phyloP scores from a whole-genome alignment of 2,113 vertebrate genomes.

The Scolopax mira region DNA sequence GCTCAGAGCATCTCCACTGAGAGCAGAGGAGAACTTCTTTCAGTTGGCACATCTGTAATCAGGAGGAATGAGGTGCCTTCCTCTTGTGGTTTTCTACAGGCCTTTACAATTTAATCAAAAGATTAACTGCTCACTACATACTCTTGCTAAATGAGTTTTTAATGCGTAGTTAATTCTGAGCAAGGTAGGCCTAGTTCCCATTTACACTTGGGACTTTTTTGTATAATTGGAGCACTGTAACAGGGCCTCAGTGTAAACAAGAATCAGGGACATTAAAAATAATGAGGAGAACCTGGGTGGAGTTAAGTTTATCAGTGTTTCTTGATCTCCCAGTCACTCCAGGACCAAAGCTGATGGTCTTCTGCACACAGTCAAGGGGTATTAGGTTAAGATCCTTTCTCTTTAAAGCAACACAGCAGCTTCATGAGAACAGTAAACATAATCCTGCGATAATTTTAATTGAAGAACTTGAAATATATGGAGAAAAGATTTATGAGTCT shows the following conservation, averaged over 20 bases:
- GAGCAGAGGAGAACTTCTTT: not conserved
- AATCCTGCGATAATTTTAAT: not conserved
- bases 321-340: not conserved
- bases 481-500: not conserved
- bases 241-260: not conserved
- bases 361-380: not conserved
- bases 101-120: constrained; percentile 41
- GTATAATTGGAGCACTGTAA: constrained; percentile 13
- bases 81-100: constrained; percentile 27
- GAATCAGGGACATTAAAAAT: constrained; percentile 28
- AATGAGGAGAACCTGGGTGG: constrained; percentile 9
- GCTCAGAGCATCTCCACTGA: not conserved
- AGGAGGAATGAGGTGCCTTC: not conserved
- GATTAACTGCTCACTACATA: not conserved
- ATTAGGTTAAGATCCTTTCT: not conserved
- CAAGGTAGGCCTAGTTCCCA: not conserved
- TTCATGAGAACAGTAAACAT: not conserved
- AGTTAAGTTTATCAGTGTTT: not conserved
- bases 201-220: constrained; percentile 7
- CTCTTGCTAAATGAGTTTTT: constrained; percentile 35
- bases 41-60: not conserved
- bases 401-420: not conserved
- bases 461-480: not conserved
- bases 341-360: not conserved
- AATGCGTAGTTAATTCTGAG: constrained; percentile 55